Percentiles rank a stretch among this genome's conserved stretches.
These are phyloP conservation scores for Delphinapterus leucas DNA, from an alignment of 2,113 vertebrate genomes.

Conservation along the genomic window DNA sequence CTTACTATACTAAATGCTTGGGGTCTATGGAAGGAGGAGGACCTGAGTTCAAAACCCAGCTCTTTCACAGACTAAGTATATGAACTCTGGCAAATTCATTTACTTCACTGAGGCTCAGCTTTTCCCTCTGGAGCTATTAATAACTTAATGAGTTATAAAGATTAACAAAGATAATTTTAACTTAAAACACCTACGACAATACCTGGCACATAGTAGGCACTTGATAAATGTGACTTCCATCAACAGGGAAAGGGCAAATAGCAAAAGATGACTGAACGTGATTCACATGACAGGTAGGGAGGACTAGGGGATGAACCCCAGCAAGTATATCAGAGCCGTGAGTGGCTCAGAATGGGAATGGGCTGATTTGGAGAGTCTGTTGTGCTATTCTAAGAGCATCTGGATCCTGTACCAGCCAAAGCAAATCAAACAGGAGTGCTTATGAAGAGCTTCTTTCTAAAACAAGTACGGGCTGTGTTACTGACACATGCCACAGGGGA, in stretches of 20 bases:
- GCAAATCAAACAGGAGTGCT: constrained; percentile 63
- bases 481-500: constrained; percentile 59
- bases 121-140: not conserved
- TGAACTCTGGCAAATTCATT: not conserved
- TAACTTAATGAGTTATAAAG: constrained; percentile 31
- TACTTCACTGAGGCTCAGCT: constrained; percentile 21
- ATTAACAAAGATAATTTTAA: not conserved
- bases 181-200: constrained; percentile 22
- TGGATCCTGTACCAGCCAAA: constrained; percentile 61
- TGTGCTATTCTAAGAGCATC: constrained; percentile 61
- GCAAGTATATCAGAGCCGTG: not conserved
- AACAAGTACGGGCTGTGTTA: constrained; percentile 62
- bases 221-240: not conserved
- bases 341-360: constrained; percentile 14
- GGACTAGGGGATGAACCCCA: constrained; percentile 23
- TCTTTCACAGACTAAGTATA: not conserved
- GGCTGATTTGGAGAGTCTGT: constrained; percentile 47
- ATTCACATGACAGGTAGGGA: not conserved
- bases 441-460: constrained; percentile 55
- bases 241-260: constrained; percentile 19
- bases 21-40: not conserved
- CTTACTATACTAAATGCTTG: not conserved
- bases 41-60: not conserved
- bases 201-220: not conserved
- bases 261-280: not conserved